phyloP scores from a whole-genome alignment of 2,113 vertebrate species.

The Aleadryas rufinucha region DNA sequence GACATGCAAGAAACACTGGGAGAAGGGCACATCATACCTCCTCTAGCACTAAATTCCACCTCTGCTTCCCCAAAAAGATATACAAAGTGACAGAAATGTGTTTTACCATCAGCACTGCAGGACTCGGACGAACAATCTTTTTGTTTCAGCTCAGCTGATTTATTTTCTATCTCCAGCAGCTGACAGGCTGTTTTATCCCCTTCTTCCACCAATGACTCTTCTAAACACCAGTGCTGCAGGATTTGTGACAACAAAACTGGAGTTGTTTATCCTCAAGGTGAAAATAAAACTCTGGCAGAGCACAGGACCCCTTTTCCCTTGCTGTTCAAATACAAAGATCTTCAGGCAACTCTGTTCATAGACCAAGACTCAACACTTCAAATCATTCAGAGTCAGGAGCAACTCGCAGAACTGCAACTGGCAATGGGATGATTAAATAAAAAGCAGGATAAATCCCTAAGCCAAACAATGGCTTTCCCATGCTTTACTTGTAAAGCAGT shows the following conservation, averaged over 20 bases:
- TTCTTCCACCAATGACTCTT: background rate
- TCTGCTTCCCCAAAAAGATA: background rate
- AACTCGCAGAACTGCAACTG: background rate
- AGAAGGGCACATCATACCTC: background rate
- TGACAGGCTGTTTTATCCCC: slow-evolving; percentile 2
- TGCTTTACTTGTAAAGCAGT: background rate
- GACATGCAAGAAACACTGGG: background rate
- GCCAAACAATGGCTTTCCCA: background rate
- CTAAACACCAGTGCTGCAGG: background rate
- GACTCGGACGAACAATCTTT: background rate
- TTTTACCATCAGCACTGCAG: background rate
- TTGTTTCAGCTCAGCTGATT: background rate
- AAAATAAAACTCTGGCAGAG: background rate
- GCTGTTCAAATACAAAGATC: background rate
- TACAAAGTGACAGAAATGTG: background rate
- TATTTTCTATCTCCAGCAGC: background rate
- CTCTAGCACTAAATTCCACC: background rate
- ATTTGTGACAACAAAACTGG: background rate
- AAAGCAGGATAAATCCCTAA: background rate
- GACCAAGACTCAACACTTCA: background rate
- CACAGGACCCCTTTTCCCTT: background rate
- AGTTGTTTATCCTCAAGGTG: background rate
- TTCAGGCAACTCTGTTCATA: background rate
- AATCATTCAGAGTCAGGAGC: background rate
- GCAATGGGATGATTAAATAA: background rate